A percentile compares a stretch with the other conserved stretches of the same genome.
phyloP scores from a whole-genome alignment of 1,140 invertebrate species.

The Drosophila ananassae region DNA sequence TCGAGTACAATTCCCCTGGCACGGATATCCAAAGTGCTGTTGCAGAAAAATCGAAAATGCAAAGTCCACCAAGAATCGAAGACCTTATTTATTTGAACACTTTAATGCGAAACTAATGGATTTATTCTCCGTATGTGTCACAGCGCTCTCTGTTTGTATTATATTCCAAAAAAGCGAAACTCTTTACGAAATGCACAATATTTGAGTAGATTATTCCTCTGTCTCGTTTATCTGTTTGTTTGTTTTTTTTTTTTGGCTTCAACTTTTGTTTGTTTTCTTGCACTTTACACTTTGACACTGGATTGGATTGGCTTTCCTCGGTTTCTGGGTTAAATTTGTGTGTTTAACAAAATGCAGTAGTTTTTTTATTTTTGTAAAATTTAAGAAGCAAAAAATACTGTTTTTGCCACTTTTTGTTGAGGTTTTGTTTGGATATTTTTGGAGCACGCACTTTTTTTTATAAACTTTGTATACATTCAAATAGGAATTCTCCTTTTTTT shows the following conservation, averaged over 20 bases:
- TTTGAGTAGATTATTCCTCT: slow-evolving; percentile 18
- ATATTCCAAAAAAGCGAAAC: slow-evolving; percentile 29
- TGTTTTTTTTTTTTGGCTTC: slow-evolving; percentile 25
- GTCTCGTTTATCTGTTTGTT: slow-evolving; percentile 26
- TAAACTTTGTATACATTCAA: slow-evolving; percentile 17
- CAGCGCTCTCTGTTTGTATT: slow-evolving; percentile 13
- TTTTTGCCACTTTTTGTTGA: slow-evolving; percentile 23
- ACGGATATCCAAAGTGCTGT: slow-evolving; percentile 23
- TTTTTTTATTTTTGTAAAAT: slow-evolving; percentile 31
- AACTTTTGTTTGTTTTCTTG: slow-evolving; percentile 23
- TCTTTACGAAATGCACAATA: slow-evolving; percentile 34
- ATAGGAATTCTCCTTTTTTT: slow-evolving; percentile 1
- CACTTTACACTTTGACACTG: slow-evolving; percentile 65
- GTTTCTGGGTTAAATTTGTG: slow-evolving; percentile 16
- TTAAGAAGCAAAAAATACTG: slow-evolving; percentile 17
- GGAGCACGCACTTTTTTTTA: slow-evolving; percentile 36
- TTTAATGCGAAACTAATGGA: slow-evolving; percentile 54
- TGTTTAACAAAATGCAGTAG: slow-evolving; percentile 39
- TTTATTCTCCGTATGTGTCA: slow-evolving; percentile 16
- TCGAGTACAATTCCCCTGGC: background rate
- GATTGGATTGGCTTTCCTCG: slow-evolving; percentile 7
- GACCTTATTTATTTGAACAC: slow-evolving; percentile 34
- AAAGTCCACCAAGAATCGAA: slow-evolving; percentile 36
- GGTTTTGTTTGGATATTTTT: slow-evolving; percentile 31
- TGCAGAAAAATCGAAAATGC: slow-evolving; percentile 35